Evolutionary conservation across 1,140 invertebrate species (phyloP).

Genomic region (Lycorma delicatula): DNA sequence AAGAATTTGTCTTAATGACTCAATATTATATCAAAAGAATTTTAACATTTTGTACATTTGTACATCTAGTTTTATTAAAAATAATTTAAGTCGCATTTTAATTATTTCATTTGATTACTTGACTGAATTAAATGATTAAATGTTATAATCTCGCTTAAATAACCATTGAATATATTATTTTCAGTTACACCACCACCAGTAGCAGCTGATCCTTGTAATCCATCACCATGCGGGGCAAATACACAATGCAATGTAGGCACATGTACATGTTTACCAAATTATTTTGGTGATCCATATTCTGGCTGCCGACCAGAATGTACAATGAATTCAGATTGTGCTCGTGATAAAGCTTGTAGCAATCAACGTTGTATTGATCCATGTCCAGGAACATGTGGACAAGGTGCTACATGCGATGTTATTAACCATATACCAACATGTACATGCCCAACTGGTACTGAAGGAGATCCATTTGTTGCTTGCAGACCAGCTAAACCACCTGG

Average conservation of each 20-base stretch:
- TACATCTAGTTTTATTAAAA: too few relatives aligned
- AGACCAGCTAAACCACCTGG: conserved; percentile 36
- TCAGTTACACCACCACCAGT: conserved; percentile 29
- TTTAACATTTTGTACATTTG: too few relatives aligned
- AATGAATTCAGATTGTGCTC: conserved; percentile 70
- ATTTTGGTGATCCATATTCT: conserved; percentile 58
- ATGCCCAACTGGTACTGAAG: conserved; percentile 54
- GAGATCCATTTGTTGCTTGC: conserved; percentile 70
- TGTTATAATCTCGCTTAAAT: too few relatives aligned
- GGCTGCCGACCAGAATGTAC: conserved; percentile 74
- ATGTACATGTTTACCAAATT: conserved; percentile 66
- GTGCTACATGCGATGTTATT: conserved; percentile 61
- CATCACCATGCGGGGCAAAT: conserved; percentile 69
- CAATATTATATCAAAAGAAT: too few relatives aligned
- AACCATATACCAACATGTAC: conserved; percentile 61
- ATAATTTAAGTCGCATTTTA: too few relatives aligned
- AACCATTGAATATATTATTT: too few relatives aligned
- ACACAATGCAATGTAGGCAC: conserved; percentile 58
- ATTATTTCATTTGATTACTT: too few relatives aligned
- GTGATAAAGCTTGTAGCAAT: conserved; percentile 64
- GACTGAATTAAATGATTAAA: too few relatives aligned
- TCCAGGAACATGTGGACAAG: conserved; percentile 65
- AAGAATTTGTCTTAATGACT: too few relatives aligned
- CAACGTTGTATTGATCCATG: conserved; percentile 71
- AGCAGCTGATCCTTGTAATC: conserved; percentile 57